Evolutionary conservation across 2,797 vertebrate species (phyloP).

Genomic region (Urocyon cinereoargenteus): DNA sequence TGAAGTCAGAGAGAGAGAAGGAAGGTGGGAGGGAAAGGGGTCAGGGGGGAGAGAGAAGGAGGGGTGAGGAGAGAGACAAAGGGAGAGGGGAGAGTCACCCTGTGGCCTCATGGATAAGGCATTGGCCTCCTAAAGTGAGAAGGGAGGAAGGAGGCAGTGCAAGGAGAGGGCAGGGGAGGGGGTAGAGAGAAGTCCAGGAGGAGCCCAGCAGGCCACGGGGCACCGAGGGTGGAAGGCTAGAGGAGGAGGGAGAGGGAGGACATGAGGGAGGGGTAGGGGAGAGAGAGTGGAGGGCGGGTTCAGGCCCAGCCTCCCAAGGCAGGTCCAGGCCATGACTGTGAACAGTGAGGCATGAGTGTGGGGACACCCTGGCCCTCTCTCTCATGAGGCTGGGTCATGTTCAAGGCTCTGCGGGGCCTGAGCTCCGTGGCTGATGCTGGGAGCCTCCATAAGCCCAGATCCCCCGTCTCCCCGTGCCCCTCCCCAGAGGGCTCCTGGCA

Average conservation of each 20-base stretch:
- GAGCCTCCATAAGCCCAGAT: not conserved
- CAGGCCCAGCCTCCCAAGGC: not conserved
- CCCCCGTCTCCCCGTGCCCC: not conserved
- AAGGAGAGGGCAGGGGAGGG: fast-evolving
- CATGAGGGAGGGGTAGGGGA: not conserved
- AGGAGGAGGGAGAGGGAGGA: not conserved
- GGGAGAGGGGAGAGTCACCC: not conserved
- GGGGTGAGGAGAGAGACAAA: not conserved
- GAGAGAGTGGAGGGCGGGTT: fast-evolving
- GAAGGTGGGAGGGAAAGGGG: not conserved
- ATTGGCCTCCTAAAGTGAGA: conserved; percentile 51
- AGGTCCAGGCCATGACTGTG: not conserved
- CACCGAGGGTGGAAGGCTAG: too few relatives aligned
- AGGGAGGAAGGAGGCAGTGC: too few relatives aligned
- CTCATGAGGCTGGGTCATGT: fast-evolving
- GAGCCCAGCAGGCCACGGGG: too few relatives aligned
- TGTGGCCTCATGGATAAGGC: conserved; percentile 78
- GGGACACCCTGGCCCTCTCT: not conserved
- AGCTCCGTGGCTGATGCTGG: not conserved
- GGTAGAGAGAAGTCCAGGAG: not conserved
- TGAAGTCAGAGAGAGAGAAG: not conserved
- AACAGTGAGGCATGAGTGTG: not conserved
- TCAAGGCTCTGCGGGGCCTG: not conserved
- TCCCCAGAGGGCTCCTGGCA: not conserved
- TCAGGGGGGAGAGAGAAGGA: not conserved